These are phyloP conservation scores for Neoitamus cyanurus DNA, from an alignment of 2,888 invertebrate species.

Conservation along the genomic window DNA sequence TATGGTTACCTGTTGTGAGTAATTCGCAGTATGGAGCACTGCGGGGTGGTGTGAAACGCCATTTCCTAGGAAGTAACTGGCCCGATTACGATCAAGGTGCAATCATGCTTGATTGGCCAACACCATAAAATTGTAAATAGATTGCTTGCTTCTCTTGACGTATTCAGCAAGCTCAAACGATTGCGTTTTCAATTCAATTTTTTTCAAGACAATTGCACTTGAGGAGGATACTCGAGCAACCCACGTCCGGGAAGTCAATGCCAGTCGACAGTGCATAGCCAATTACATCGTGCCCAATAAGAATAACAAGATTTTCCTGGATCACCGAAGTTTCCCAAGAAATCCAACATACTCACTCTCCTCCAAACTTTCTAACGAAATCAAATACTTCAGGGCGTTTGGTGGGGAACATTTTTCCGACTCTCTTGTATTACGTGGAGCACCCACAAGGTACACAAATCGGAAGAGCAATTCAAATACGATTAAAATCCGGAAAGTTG, in stretches of 20 bases:
- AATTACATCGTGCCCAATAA: background rate
- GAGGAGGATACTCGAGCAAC: background rate
- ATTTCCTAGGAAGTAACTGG: background rate
- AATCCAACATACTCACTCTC: background rate
- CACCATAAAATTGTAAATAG: background rate
- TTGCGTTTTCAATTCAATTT: background rate
- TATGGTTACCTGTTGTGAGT: background rate
- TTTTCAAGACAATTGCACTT: background rate
- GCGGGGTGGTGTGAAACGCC: background rate
- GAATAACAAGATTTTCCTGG: background rate
- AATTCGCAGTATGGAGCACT: background rate
- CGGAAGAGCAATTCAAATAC: background rate
- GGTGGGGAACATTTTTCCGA: background rate
- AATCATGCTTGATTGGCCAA: background rate
- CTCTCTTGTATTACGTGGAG: background rate
- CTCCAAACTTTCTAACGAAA: background rate
- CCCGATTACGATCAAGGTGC: background rate
- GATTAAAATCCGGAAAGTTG: background rate
- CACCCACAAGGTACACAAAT: background rate
- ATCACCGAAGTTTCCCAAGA: background rate
- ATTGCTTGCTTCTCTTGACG: background rate
- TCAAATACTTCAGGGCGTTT: background rate
- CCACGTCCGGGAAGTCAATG: background rate
- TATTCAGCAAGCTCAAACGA: background rate
- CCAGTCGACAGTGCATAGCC: background rate